Evolutionary conservation across 1,140 invertebrate genomes (phyloP).

Genomic region (Choristoneura fumiferana): DNA sequence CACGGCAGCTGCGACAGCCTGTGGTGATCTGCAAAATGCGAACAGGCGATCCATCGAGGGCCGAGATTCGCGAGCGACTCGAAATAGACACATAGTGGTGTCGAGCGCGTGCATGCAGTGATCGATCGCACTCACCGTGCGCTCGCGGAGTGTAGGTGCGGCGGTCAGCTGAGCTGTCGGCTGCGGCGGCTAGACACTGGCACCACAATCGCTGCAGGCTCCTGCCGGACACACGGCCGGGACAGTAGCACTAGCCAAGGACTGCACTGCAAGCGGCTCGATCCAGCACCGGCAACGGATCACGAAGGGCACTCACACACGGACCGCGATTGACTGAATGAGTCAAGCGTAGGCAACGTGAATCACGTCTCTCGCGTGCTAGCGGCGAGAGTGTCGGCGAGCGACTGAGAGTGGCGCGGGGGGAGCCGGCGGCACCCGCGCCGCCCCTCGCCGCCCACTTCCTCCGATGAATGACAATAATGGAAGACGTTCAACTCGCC

Average conservation of each 20-base stretch:
- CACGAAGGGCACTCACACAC: slow-evolving; percentile 69
- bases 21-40: slow-evolving; percentile 33
- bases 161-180: slow-evolving; percentile 64
- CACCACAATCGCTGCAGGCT: slow-evolving; percentile 23
- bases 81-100: slow-evolving; percentile 63
- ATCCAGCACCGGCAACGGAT: slow-evolving; percentile 47
- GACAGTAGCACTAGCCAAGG: slow-evolving; percentile 23
- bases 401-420: slow-evolving; percentile 65
- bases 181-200: slow-evolving; percentile 31
- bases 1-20: slow-evolving; percentile 38
- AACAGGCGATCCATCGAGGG: slow-evolving; percentile 41
- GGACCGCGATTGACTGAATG: slow-evolving; percentile 47
- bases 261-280: slow-evolving; percentile 55
- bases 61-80: slow-evolving; percentile 57
- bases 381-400: slow-evolving; percentile 69
- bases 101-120: slow-evolving; percentile 64
- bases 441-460: slow-evolving; percentile 73
- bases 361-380: slow-evolving; percentile 70
- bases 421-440: slow-evolving; percentile 58
- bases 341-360: slow-evolving; percentile 61
- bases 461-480: slow-evolving; percentile 78
- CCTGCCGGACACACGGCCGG: slow-evolving; percentile 22
- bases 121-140: slow-evolving; percentile 75
- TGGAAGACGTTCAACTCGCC: slow-evolving; percentile 78
- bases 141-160: slow-evolving; percentile 51